Evolutionary conservation across 2,888 invertebrate species (phyloP).

Genomic region (Calephelis perditalis): DNA sequence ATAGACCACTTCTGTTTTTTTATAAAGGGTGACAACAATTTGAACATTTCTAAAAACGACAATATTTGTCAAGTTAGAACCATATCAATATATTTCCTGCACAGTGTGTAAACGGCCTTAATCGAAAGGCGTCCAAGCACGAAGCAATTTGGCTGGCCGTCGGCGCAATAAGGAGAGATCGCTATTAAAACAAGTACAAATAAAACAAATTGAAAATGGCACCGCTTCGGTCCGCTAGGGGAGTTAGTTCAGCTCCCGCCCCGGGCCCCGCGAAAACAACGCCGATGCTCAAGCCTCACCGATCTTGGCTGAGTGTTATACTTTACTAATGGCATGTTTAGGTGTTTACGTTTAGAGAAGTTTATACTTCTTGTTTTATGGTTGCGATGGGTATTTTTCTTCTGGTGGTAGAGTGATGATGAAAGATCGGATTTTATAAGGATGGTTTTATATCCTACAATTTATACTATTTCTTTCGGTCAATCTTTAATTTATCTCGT

Average conservation of each 20-base stretch:
- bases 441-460: too few relatives aligned
- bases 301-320: constrained; percentile 24
- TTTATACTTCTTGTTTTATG: too few relatives aligned
- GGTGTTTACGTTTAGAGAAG: background rate
- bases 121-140: constrained; percentile 72
- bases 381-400: too few relatives aligned
- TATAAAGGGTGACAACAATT: too few relatives aligned
- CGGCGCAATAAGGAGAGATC: constrained; percentile 68
- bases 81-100: background rate
- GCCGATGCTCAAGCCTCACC: constrained; percentile 25
- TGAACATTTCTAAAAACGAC: too few relatives aligned
- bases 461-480: too few relatives aligned
- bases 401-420: too few relatives aligned
- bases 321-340: constrained; percentile 18
- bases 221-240: constrained; percentile 50
- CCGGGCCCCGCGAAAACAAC: constrained; percentile 53
- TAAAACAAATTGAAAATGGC: constrained; percentile 76
- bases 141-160: constrained; percentile 72
- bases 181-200: constrained; percentile 77
- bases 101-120: constrained; percentile 39
- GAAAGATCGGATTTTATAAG: too few relatives aligned
- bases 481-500: too few relatives aligned
- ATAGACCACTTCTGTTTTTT: too few relatives aligned
- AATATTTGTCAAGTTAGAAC: too few relatives aligned
- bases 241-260: constrained; percentile 39